These are phyloP conservation scores for Drosophila ficusphila DNA, from an alignment of 1,140 invertebrate genomes.

Conservation along the genomic window DNA sequence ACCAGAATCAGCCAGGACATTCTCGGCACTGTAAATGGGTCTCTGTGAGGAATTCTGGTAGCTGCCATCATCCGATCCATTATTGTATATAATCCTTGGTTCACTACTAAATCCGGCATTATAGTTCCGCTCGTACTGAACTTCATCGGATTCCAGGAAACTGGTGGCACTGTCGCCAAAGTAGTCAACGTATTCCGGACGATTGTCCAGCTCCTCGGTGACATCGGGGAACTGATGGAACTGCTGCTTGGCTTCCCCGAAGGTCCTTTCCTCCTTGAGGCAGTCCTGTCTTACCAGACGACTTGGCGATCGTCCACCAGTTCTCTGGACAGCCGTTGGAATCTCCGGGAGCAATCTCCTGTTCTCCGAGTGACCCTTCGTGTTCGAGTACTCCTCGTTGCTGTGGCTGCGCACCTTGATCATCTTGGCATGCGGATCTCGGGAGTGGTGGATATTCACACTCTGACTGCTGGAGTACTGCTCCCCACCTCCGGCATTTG, in stretches of 20 bases:
- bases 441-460: constrained; percentile 79
- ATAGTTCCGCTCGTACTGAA: constrained; percentile 81
- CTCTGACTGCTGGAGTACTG: constrained; percentile 84
- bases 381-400: constrained; percentile 83
- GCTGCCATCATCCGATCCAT: constrained; percentile 66
- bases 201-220: constrained; percentile 70
- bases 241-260: constrained; percentile 83
- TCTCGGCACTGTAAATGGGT: constrained; percentile 78
- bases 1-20: constrained; percentile 49
- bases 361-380: constrained; percentile 66
- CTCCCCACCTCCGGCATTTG: constrained; percentile 53
- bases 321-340: constrained; percentile 56
- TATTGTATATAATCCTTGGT: constrained; percentile 83
- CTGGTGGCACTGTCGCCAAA: constrained; percentile 76
- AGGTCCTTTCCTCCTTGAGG: constrained; percentile 81
- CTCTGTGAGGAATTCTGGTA: constrained; percentile 53
- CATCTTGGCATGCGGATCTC: constrained; percentile 81
- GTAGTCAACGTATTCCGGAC: constrained; percentile 76
- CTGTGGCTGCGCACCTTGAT: constrained; percentile 84
- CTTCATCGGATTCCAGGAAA: constrained; percentile 80
- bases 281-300: constrained; percentile 81
- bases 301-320: constrained; percentile 71
- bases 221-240: constrained; percentile 79
- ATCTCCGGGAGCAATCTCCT: constrained; percentile 79
- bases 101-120: constrained; percentile 79